Conservation (phyloP, 2,888 invertebrate genomes). For the Apocheima hispidaria region DNA sequence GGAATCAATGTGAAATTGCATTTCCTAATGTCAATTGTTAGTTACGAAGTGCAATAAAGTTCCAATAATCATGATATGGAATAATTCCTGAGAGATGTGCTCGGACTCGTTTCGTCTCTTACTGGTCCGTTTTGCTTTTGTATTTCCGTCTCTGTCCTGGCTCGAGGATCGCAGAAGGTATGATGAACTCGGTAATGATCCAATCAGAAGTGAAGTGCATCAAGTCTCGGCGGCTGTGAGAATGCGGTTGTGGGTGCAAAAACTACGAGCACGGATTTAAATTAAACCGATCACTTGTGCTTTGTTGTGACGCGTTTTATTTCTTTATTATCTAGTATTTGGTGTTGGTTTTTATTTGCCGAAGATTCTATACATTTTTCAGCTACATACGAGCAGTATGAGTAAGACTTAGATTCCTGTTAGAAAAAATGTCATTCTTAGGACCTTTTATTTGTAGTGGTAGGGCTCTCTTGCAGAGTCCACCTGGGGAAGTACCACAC, state of each 20-base stretch:
- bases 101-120: conserved; percentile 59
- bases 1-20: conserved; percentile 86
- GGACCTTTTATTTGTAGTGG: no score
- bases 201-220: conserved; percentile 86
- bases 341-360: conserved; percentile 21
- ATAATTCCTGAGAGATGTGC: conserved; percentile 82
- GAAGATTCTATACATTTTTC: no score
- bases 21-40: conserved; percentile 87
- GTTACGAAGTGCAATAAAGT: conserved; percentile 86
- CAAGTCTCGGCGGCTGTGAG: conserved; percentile 83
- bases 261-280: conserved; percentile 82
- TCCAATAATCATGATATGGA: conserved; percentile 84
- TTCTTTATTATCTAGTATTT: conserved; percentile 31
- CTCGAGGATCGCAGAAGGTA: conserved; percentile 83
- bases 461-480: no score
- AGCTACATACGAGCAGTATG: no score
- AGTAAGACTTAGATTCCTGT: no score
- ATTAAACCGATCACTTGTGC: conserved; percentile 80
- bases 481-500: no score
- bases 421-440: no score
- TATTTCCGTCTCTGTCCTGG: conserved; percentile 69
- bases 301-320: conserved; percentile 63
- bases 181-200: conserved; percentile 87
- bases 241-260: conserved; percentile 86
- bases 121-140: conserved; percentile 46